A percentile compares a stretch with the other conserved stretches of the same genome.
These are phyloP conservation scores for Scaeva pyrastri DNA, from an alignment of 2,888 invertebrate genomes.

Conservation along the genomic window DNA sequence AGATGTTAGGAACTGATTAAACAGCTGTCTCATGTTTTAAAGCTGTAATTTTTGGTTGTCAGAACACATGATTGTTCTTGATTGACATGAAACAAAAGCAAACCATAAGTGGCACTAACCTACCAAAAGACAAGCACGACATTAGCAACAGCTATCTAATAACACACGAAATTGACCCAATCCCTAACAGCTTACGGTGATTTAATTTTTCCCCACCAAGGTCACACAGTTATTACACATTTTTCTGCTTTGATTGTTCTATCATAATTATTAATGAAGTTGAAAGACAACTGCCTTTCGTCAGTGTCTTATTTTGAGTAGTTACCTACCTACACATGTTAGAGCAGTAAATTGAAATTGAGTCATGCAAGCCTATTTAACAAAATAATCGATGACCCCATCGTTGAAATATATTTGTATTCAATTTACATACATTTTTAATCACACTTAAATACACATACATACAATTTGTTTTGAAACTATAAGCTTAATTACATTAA, in stretches of 20 bases:
- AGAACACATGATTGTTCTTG: slow-evolving; percentile 32
- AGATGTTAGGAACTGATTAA: slow-evolving; percentile 39
- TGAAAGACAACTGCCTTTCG: slow-evolving; percentile 9
- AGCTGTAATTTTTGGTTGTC: slow-evolving; percentile 40
- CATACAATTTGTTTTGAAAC: slow-evolving; percentile 4
- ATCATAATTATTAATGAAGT: slow-evolving; percentile 26
- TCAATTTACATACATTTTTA: slow-evolving; percentile 41
- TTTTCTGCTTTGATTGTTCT: slow-evolving; percentile 38
- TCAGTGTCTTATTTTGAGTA: not conserved
- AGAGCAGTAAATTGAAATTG: slow-evolving; percentile 28
- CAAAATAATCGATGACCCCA: slow-evolving; percentile 36
- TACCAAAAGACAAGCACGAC: not conserved
- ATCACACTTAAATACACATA: not conserved
- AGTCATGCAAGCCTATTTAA: slow-evolving; percentile 57
- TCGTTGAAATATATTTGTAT: slow-evolving; percentile 24
- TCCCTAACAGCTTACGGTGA: slow-evolving; percentile 39
- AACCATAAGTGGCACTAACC: slow-evolving; percentile 14
- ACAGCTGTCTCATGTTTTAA: slow-evolving; percentile 1
- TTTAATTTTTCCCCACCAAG: slow-evolving; percentile 58
- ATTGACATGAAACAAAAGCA: slow-evolving; percentile 34
- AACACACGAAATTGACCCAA: slow-evolving; percentile 37
- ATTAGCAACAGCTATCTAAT: slow-evolving; percentile 15
- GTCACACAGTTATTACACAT: slow-evolving; percentile 43
- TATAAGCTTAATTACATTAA: not conserved
- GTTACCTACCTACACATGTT: not conserved